Evolutionary conservation across 2,113 vertebrate species (phyloP).

Genomic region (Dermatemys mawii): DNA sequence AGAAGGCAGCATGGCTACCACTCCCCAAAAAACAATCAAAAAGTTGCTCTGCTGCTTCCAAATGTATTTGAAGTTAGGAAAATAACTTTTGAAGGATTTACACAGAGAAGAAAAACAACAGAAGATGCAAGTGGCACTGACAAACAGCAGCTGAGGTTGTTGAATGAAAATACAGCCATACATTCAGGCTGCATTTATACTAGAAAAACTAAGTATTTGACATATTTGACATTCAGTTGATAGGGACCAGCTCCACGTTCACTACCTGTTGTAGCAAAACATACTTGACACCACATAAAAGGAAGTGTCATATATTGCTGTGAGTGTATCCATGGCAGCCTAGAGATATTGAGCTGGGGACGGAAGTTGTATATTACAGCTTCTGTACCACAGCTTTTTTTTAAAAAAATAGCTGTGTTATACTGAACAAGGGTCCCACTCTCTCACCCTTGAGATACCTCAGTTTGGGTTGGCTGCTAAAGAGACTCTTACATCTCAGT

Average conservation of each 20-base stretch:
- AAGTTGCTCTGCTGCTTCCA: not conserved
- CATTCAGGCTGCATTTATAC: not conserved
- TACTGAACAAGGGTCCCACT: not conserved
- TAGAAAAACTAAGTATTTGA: not conserved
- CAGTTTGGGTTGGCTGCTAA: not conserved
- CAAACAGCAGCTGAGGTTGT: not conserved
- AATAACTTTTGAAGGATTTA: not conserved
- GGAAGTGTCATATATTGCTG: not conserved
- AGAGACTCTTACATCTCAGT: not conserved
- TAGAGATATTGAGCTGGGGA: not conserved
- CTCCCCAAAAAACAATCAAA: not conserved
- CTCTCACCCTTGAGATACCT: not conserved
- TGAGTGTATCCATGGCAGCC: not conserved
- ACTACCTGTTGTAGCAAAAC: not conserved
- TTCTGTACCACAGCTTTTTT: not conserved
- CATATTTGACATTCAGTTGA: not conserved
- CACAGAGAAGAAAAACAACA: not conserved
- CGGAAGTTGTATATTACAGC: not conserved
- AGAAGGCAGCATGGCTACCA: not conserved
- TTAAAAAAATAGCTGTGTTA: not conserved
- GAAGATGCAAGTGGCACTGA: not conserved
- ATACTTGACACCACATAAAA: not conserved
- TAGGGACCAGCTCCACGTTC: not conserved
- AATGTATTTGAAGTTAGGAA: not conserved
- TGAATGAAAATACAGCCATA: not conserved